A percentile compares a stretch with the other conserved stretches of the same genome.
These are phyloP conservation scores for Corythucha ciliata DNA, from an alignment of 2,888 invertebrate species.

Conservation along the genomic window DNA sequence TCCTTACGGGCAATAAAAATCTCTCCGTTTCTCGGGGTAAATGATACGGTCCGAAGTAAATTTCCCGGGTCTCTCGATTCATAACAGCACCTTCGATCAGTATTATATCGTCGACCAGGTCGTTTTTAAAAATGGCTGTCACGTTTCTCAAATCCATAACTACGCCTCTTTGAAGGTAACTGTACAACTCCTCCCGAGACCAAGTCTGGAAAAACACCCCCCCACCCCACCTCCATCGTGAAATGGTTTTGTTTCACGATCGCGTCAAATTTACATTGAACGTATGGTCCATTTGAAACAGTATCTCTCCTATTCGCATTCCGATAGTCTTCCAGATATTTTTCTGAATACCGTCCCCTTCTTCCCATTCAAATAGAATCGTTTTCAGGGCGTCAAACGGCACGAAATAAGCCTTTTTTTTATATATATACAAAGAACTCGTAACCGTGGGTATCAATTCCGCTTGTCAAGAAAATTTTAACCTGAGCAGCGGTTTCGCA, in stretches of 20 bases:
- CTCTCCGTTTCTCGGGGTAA: too few species aligned
- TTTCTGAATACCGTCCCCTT: neutral
- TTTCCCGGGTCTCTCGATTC: slow-evolving; percentile 11
- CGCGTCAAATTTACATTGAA: too few species aligned
- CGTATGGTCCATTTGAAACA: too few species aligned
- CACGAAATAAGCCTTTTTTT: slow-evolving; percentile 12
- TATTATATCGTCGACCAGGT: slow-evolving; percentile 21
- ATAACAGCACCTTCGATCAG: slow-evolving; percentile 25
- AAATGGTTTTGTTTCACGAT: too few species aligned
- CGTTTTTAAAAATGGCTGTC: too few species aligned
- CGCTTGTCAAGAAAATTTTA: too few species aligned
- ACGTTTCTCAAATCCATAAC: neutral
- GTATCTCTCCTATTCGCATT: neutral
- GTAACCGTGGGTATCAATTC: too few species aligned
- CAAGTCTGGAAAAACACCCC: too few species aligned
- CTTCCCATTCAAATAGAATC: slow-evolving; percentile 3
- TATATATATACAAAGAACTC: too few species aligned
- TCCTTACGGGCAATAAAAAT: too few species aligned
- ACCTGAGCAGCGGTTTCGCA: slow-evolving; percentile 26
- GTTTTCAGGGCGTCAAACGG: neutral
- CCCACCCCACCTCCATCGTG: too few species aligned
- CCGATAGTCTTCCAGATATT: slow-evolving; percentile 13
- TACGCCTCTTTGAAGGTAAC: slow-evolving; percentile 4
- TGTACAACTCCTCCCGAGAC: neutral
- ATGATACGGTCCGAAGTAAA: slow-evolving; percentile 22